Base-by-base conservation (phyloP, 2,797 vertebrate species). In the Syngnathus acus region DNA sequence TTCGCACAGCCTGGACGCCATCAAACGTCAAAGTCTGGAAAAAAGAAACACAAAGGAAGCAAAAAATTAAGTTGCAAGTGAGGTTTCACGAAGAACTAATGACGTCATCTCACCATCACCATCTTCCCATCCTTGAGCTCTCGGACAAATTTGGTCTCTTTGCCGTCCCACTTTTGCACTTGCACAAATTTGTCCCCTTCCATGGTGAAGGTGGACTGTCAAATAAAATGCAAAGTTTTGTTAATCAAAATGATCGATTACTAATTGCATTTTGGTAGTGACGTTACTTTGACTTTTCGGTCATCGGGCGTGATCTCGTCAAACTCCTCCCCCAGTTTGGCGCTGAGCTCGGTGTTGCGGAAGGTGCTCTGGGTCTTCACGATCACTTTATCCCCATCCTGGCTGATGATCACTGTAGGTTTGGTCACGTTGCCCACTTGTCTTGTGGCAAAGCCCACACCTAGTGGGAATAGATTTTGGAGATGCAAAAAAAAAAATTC, bases 351-450 rank as follows among this genome's bases (percentile, higher is more conserved):
- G 3, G 93, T 96, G 87, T 98, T 98, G 86, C 92, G 98, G 87
- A 99, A 98, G 66, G 95, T 97, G 87, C 95, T 95, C 60, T 88
- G 90, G 13, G 95, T 98, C 80, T 90, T 94, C 75, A 98, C 79
- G 71, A 93, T 89, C 74, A 98, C 88, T 82, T 93, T 95, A 78
- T 94, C 95, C 0, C 92, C 95, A 59, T 98, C 94, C 51, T 92
- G 88, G 81, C 93, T 91, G 88, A 99, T 95, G 68, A 90, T 90
- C 61, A 98, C 85, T 0, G 95, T 96, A n/a, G 95, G 95, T 76
- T 99, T 98, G 53, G 93, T 97, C 68, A 95, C 93, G 64, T 95
- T 98, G n/a, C 94, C 97, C 74, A 98, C 94, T 78, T 98, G 94
- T 71, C 96, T 93, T 0, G 93, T 95, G 43, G 96, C 94, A 88